Conservation (phyloP, 1,140 invertebrate genomes). For the Alviniconcha marisindica region DNA sequence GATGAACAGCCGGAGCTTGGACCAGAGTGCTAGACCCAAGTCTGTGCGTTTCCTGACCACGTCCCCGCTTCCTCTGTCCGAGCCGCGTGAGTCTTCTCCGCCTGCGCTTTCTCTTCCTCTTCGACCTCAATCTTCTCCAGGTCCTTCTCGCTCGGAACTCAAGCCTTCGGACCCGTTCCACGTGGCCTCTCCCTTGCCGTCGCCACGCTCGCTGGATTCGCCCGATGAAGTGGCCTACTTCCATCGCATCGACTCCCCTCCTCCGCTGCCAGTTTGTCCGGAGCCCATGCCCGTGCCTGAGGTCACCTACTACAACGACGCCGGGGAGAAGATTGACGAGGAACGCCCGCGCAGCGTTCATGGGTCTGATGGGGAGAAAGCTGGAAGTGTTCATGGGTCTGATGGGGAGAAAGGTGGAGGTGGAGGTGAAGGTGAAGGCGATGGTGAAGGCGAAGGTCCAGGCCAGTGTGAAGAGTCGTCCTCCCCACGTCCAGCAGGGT, state of each 20-base stretch:
- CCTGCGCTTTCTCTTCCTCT: background rate
- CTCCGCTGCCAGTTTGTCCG: background rate
- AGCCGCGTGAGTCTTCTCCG: background rate
- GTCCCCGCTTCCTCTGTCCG: background rate
- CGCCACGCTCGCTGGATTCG: background rate
- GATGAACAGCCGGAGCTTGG: too few relatives aligned
- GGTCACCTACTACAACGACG: constrained; percentile 6
- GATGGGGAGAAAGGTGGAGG: too few relatives aligned
- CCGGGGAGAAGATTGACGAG: constrained; percentile 1
- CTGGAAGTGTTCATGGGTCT: too few relatives aligned
- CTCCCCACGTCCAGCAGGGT: background rate
- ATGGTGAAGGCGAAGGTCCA: background rate
- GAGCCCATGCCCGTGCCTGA: background rate
- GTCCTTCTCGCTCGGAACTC: too few relatives aligned
- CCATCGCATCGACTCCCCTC: background rate
- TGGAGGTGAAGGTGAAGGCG: too few relatives aligned
- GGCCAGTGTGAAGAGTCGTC: background rate
- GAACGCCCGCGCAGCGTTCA: too few relatives aligned
- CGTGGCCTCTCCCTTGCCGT: background rate
- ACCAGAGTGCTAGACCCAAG: background rate
- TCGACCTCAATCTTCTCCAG: background rate
- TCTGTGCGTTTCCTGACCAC: background rate
- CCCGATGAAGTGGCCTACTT: constrained; percentile 5
- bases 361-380: too few relatives aligned
- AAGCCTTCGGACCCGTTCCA: constrained; percentile 6